Base-by-base conservation (phyloP, 2,797 vertebrate species). In the Alfaro cultratus region DNA sequence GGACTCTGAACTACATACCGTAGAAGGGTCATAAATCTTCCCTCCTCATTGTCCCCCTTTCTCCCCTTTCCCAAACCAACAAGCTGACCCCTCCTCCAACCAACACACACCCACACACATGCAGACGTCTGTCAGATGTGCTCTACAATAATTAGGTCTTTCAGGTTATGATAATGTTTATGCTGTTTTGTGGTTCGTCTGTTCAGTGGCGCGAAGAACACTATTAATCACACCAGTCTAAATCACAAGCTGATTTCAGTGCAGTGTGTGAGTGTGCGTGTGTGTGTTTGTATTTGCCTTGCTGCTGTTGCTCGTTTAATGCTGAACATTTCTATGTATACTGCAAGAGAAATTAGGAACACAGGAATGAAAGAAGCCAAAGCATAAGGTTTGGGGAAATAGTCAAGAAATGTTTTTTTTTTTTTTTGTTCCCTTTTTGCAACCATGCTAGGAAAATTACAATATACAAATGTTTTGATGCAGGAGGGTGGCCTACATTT, bases 91-190 rank as follows among this genome's bases (percentile, higher is more conserved):
- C 41, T 45, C 41, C 68, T 45, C 43, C 43, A 45, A 31, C 55
- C 55, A 41, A 74, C 49, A 39, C 49, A 74, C 73, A 53, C 29
- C 34, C 73, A 53, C 71, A 74, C 72, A 75, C 51, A 43, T 8
- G 36, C 34, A 57, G 55, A 64, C 45, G 79, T 79, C 85, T 86
- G 91, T 94, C 84, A 89, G 87, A 91, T 89, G 83, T 76, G 82
- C 86, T 73, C 76, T 87, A 84, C 86, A 80, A 86, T 94, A 93
- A 95, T 94, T 93, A 92, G 92, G 90, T 93, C 91, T 93, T 92
- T 90, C 88, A 92, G 92, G 91, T 93, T 93, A 94, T 94, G 93
- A 94, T 93, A 93, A 95, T 95, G 94, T 95, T 92, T 93, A 82
- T 83, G 87, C 87, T 92, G 84, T 93, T 93, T 93, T 91, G 83